Evolutionary conservation across 2,113 vertebrate species (phyloP), one percentile per base, ranked within the genome.

Genomic region (Tautogolabrus adspersus): DNA sequence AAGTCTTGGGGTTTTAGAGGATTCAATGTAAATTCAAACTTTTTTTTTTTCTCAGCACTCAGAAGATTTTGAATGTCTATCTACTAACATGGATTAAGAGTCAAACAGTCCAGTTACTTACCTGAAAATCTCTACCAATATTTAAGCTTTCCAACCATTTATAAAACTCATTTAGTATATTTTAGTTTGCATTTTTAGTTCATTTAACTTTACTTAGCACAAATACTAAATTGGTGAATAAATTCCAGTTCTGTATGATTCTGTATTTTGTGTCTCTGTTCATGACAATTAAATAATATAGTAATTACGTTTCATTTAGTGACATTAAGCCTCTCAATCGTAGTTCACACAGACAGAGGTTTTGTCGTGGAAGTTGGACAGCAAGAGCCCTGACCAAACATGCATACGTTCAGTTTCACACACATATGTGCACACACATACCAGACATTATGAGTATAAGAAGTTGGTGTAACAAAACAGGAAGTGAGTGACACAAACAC

Each of bases 401-500:
- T 34, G 37, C n/a, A 49, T 56, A 66, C 21, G 19, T 23, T 46
- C 18, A 64, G 46, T 42, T 42, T 10, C 8, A 68, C 47, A 46
- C 22, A n/a, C 37, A 18, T n/a, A 51, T 54, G 12, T 16, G 6
- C 8, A 61, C 22, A 74, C 19, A 70, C 60, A 65, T 0, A 67
- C 57, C 52, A 47, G 4, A 9, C 47, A 21, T 15, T 13, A 44
- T 42, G 1, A 66, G 8, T 51, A 22, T 42, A 60, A 59, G 37
- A 77, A 37, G 13, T n/a, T 19, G 18, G 16, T 18, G 34, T 12
- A 30, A 49, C 63, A 65, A 84, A 87, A 75, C 83, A 72, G 83
- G 89, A 92, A 85, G 73, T 83, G 57, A 83, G 30, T 62, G 65
- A 73, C 3, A 18, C 61, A 81, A 77, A 64, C 49, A 34, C 51